phyloP scores from a whole-genome alignment of 2,113 vertebrate species.

The Climacteris rufus region DNA sequence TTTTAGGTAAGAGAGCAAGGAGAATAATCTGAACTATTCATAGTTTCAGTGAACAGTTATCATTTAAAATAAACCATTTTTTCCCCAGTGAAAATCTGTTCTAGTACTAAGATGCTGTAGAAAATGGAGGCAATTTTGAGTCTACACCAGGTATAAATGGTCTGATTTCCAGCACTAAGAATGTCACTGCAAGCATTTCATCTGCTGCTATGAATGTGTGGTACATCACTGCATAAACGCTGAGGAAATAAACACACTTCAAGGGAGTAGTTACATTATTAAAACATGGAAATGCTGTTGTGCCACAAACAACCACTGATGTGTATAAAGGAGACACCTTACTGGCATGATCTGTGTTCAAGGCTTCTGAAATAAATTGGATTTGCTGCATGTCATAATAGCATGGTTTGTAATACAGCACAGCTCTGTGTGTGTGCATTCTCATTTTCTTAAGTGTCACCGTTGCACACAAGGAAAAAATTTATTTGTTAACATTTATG shows the following conservation, averaged over 20 bases:
- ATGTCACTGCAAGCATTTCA: not conserved
- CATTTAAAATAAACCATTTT: not conserved
- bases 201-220: not conserved
- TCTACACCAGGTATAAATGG: not conserved
- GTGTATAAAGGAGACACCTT: not conserved
- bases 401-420: not conserved
- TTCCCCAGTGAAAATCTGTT: not conserved
- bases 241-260: not conserved
- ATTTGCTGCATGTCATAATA: conserved; percentile 6
- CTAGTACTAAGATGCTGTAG: not conserved
- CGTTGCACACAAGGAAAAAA: not conserved
- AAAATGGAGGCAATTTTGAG: not conserved
- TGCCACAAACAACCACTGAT: not conserved
- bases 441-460: conserved; percentile 43
- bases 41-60: not conserved
- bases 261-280: conserved; percentile 11
- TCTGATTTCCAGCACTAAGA: not conserved
- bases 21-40: not conserved
- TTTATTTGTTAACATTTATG: conserved; percentile 41
- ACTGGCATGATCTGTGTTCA: not conserved
- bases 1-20: not conserved
- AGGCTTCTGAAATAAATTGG: conserved; percentile 31
- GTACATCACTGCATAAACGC: not conserved
- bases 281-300: not conserved
- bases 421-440: not conserved